These are phyloP conservation scores for Halesus radiatus DNA, from an alignment of 1,140 invertebrate genomes.

Conservation along the genomic window DNA sequence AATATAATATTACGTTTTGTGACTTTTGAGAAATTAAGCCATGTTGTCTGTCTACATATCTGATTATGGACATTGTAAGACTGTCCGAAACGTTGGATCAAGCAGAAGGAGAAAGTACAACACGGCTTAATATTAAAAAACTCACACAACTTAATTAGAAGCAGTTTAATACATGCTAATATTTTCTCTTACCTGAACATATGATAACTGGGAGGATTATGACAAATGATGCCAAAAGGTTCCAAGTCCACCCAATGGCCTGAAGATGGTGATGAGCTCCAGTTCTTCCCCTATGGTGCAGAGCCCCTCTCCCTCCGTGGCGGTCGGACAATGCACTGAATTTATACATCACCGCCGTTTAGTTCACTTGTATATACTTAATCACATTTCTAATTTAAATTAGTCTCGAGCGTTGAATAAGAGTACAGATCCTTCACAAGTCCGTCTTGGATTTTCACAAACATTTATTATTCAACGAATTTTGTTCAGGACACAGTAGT, in stretches of 20 bases:
- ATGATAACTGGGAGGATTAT: not conserved
- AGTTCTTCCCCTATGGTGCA: not conserved
- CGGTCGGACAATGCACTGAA: constrained; percentile 20
- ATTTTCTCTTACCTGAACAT: not conserved
- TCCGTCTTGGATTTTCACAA: no score
- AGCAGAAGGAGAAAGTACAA: not conserved
- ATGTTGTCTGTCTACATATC: no score
- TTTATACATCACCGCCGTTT: constrained; percentile 13
- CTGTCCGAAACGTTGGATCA: no score
- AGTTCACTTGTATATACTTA: not conserved
- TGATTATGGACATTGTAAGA: no score
- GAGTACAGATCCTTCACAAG: no score
- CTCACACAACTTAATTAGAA: no score
- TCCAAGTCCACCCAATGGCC: not conserved
- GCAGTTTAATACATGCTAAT: no score
- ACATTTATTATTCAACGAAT: no score
- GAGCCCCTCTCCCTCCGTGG: not conserved
- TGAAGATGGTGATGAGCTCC: not conserved
- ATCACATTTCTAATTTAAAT: constrained; percentile 26
- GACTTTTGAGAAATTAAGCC: no score
- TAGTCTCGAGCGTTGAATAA: not conserved
- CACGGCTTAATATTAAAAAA: not conserved
- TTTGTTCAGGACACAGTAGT: no score
- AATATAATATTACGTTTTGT: no score
- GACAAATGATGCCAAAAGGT: not conserved